Base-by-base conservation (phyloP, 2,113 vertebrate genomes). In the Dolichallabes microphthalmus region DNA sequence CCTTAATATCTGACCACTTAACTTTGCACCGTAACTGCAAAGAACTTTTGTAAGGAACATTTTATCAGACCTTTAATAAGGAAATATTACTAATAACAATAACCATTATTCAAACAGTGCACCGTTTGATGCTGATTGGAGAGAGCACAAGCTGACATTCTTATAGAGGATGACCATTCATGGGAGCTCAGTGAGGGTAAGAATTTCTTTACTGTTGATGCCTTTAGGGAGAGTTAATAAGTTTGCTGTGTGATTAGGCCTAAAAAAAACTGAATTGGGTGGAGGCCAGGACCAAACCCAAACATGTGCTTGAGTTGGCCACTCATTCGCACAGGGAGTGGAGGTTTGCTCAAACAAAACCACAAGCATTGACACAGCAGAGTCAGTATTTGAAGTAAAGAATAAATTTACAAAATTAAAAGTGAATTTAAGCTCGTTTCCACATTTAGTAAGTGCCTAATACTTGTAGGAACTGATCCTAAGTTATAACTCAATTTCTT, bases 251-350 rank as follows among this genome's bases (percentile, higher is more conserved):
- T 75, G 71, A 85, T 76, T 82, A 80, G 52, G 68, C 58, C 81
- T n/a, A 50, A 82, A 52, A 57, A 68, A 39, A 81, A 85, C n/a
- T 27, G 69, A 85, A 85, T 39, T 88, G 64, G 84, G n/a, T 57
- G 86, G 57, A 75, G 79, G 86, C 80, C 79, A 81, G 82, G 87
- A 83, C 89, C 88, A 89, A 92, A 87, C 83, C 83, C 88, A 52
- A 66, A 69, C 69, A 64, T 74, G 52, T 81, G 69, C 35, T 39
- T 74, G 50, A 86, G 39, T 73, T 81, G 85, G 71, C 58, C 52
- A 81, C 58, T 61, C 35, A n/a, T 83, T 52, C 61, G 11, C 35
- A 63, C 77, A 80, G 58, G 83, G 66, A 81, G 58, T 63, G 82
- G 79, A 82, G 78, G 73, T 80, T 88, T 86, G 32, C 79, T 82